Conservation (phyloP, 2,888 invertebrate species). For the Acanthococcus lagerstroemiae region DNA sequence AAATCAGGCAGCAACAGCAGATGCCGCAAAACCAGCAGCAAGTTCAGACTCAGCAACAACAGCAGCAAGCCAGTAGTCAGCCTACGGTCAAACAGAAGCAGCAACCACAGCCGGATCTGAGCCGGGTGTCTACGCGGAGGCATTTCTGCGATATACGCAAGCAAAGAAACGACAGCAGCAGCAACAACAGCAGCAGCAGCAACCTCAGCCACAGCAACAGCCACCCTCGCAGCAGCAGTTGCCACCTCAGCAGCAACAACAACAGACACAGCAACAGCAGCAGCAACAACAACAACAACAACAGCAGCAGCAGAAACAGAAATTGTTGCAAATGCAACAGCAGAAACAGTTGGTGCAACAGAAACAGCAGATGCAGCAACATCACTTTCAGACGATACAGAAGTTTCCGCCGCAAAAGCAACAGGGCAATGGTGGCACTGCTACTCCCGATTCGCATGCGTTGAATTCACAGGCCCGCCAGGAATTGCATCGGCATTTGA, state of each 20-base stretch:
- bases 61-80: slow-evolving; percentile 38
- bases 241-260: slow-evolving; percentile 41
- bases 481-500: slow-evolving; percentile 24
- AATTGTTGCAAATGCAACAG: slow-evolving; percentile 37
- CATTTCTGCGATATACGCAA: slow-evolving; percentile 40
- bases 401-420: slow-evolving; percentile 14
- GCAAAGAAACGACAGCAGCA: slow-evolving; percentile 39
- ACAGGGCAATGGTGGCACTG: not conserved
- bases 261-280: slow-evolving; percentile 43
- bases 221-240: slow-evolving; percentile 41
- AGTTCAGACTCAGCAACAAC: not conserved
- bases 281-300: slow-evolving; percentile 41
- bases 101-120: slow-evolving; percentile 4
- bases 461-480: slow-evolving; percentile 21
- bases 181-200: slow-evolving; percentile 40
- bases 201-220: slow-evolving; percentile 41
- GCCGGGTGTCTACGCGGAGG: slow-evolving; percentile 33
- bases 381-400: slow-evolving; percentile 3
- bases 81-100: not conserved
- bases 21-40: slow-evolving; percentile 40
- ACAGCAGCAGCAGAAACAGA: slow-evolving; percentile 34
- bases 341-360: slow-evolving; percentile 16
- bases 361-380: slow-evolving; percentile 17
- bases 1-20: slow-evolving; percentile 28
- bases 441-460: not conserved